Percentiles rank a stretch among this genome's conserved stretches.
These are phyloP conservation scores for Cryptocheilus praepositus DNA, from an alignment of 2,888 invertebrate genomes.

Conservation along the genomic window DNA sequence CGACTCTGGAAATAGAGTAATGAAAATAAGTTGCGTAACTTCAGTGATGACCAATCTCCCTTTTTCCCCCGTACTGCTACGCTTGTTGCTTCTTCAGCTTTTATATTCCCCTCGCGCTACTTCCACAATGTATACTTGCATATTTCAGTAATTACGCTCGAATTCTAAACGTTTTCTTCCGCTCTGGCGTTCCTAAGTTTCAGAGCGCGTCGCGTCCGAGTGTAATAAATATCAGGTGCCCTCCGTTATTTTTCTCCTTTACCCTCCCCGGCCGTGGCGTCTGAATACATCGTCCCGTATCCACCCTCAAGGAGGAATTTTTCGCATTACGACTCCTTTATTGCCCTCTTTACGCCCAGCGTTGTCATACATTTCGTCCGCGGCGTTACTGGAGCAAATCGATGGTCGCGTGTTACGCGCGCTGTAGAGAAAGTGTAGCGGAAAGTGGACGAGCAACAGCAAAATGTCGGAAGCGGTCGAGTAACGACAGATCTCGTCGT, in stretches of 20 bases:
- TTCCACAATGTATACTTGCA: neutral
- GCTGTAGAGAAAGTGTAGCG: neutral
- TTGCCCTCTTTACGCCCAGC: neutral
- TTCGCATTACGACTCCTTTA: neutral
- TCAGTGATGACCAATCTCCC: neutral
- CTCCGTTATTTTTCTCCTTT: no score
- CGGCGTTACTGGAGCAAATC: slow-evolving; percentile 2
- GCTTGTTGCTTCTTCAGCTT: neutral
- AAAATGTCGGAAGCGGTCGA: no score
- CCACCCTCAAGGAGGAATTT: no score
- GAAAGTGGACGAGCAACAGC: neutral
- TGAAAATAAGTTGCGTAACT: slow-evolving; percentile 1
- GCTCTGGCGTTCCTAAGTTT: no score
- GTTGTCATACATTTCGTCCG: neutral
- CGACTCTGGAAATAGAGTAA: neutral
- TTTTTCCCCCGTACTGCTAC: neutral
- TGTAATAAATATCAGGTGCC: no score
- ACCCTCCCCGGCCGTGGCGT: no score
- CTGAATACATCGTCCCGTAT: no score
- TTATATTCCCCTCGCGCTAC: neutral
- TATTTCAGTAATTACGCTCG: no score
- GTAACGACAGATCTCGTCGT: no score
- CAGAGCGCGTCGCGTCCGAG: no score
- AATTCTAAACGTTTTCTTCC: no score
- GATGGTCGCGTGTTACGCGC: neutral